These are phyloP conservation scores for Drosophila cardini DNA, from an alignment of 1,140 invertebrate genomes.

Conservation along the genomic window DNA sequence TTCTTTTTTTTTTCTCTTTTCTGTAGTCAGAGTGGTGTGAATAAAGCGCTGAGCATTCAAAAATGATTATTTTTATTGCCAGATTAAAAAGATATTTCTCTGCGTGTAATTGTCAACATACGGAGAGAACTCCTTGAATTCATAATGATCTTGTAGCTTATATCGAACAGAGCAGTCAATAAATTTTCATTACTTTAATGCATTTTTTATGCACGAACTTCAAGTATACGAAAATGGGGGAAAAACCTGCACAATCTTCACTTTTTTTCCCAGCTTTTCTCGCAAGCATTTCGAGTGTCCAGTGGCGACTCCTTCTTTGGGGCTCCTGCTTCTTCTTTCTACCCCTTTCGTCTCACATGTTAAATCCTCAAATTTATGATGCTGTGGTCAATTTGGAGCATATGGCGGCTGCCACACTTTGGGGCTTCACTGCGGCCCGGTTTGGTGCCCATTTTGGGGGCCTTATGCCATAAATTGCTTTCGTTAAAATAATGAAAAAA, in stretches of 20 bases:
- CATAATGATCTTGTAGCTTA: constrained; percentile 67
- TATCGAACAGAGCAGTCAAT: constrained; percentile 72
- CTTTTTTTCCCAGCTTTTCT: constrained; percentile 14
- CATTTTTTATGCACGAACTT: constrained; percentile 73
- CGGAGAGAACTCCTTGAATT: constrained; percentile 36
- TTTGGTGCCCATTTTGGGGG: constrained; percentile 41
- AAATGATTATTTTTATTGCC: constrained; percentile 65
- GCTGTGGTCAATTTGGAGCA: constrained; percentile 78
- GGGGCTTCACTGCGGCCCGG: constrained; percentile 34
- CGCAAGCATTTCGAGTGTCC: constrained; percentile 10
- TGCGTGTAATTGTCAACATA: constrained; percentile 51
- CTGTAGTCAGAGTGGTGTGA: constrained; percentile 42
- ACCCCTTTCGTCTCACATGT: constrained; percentile 46
- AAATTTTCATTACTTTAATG: constrained; percentile 82
- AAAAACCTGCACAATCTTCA: constrained; percentile 13
- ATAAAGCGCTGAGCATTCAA: constrained; percentile 51
- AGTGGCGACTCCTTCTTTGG: constrained; percentile 21
- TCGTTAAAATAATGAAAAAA: constrained; percentile 35
- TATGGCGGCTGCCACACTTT: constrained; percentile 60
- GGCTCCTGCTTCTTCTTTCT: neutral
- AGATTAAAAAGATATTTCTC: constrained; percentile 66
- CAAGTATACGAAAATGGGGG: neutral
- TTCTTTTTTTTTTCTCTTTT: constrained; percentile 34
- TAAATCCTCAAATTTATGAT: constrained; percentile 79
- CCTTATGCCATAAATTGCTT: constrained; percentile 69